Conservation (phyloP, 2,888 invertebrate species). For the Cheilosia impressa region DNA sequence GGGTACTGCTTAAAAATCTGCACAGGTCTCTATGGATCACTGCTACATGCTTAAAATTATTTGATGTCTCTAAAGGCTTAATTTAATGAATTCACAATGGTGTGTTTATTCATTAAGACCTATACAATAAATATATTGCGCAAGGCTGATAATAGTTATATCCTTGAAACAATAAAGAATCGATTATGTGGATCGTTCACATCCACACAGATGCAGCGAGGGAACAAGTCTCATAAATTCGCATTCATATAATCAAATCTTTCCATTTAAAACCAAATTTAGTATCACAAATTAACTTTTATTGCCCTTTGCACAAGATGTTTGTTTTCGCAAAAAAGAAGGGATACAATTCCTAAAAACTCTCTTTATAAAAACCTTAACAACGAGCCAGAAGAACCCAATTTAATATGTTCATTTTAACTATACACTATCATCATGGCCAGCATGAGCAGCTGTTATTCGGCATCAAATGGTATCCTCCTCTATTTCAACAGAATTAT, state of each 20-base stretch:
- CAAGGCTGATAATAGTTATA: too few relatives aligned
- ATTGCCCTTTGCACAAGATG: neutral
- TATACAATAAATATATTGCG: too few relatives aligned
- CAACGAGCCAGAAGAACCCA: slow-evolving; percentile 21
- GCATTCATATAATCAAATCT: neutral
- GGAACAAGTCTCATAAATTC: neutral
- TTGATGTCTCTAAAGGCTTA: too few relatives aligned
- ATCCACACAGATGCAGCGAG: neutral
- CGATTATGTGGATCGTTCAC: neutral
- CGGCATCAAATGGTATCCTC: slow-evolving; percentile 28
- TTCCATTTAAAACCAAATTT: slow-evolving; percentile 19
- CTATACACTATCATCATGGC: slow-evolving; percentile 30
- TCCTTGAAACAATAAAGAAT: too few relatives aligned
- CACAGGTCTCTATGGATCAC: too few relatives aligned
- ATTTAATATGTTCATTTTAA: slow-evolving; percentile 36
- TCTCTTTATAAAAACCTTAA: neutral
- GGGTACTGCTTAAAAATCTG: too few relatives aligned
- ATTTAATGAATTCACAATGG: too few relatives aligned
- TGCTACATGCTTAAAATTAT: too few relatives aligned
- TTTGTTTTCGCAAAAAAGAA: neutral
- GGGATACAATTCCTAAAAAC: neutral
- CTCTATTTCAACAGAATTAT: slow-evolving; percentile 14
- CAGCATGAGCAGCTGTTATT: slow-evolving; percentile 34
- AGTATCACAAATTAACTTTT: slow-evolving; percentile 23
- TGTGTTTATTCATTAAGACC: too few relatives aligned